Conservation (phyloP, 2,113 vertebrate genomes). For the Azemiops feae region DNA sequence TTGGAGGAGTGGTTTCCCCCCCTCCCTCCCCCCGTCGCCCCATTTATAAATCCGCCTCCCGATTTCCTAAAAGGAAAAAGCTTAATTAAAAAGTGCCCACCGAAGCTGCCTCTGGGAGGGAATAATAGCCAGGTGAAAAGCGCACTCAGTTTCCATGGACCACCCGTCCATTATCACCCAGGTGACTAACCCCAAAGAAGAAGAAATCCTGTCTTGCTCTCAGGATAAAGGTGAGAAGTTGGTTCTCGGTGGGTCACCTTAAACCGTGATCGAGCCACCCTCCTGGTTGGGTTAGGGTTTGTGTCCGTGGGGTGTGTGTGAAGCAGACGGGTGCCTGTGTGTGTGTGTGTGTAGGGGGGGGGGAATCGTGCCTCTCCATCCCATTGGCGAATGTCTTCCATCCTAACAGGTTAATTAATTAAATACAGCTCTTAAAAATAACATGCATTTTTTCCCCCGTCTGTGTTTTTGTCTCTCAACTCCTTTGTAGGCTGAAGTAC, state of each 20-base stretch:
- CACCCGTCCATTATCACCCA: conserved; percentile 99
- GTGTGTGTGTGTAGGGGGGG: no score
- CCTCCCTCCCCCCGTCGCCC: background rate
- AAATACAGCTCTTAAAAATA: background rate
- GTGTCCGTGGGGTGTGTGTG: background rate
- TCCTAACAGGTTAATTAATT: background rate
- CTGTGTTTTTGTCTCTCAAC: background rate
- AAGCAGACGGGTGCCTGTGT: background rate
- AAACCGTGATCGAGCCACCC: background rate
- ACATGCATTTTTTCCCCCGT: background rate
- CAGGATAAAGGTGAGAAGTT: conserved; percentile 89
- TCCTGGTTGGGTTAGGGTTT: background rate
- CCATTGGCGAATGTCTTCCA: background rate
- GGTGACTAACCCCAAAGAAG: conserved; percentile 98
- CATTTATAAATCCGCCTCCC: conserved; percentile 21
- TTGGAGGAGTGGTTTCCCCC: conserved; percentile 13
- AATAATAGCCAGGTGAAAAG: conserved; percentile 63
- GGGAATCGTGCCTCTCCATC: background rate
- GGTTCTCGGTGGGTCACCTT: background rate
- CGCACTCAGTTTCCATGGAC: conserved; percentile 92
- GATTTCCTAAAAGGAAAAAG: conserved; percentile 39
- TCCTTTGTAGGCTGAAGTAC: background rate
- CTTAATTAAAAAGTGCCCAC: conserved; percentile 37
- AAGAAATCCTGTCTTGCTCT: conserved; percentile 86
- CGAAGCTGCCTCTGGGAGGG: conserved; percentile 61